Evolutionary conservation across 2,888 invertebrate species (phyloP), one percentile per base, ranked within the genome.

Genomic region (Cryptops parisi): DNA sequence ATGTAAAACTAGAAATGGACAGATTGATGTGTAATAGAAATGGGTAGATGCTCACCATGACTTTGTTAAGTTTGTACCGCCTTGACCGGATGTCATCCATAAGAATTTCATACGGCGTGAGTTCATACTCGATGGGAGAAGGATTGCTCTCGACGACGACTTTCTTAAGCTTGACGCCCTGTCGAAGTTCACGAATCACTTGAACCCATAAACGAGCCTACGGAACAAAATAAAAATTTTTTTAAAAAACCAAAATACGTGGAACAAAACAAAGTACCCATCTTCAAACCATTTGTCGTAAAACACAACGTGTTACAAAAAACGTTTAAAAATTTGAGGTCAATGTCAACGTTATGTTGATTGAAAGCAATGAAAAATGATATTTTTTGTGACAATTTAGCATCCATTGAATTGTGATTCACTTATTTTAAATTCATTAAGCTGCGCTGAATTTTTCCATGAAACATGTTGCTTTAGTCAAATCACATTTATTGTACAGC

Each of bases 201-300:
- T 91, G 90, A 68, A 89, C 82, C 91, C 91, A 91, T 70, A 94
- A 83, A 65, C 89, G 79, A 60, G 93, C 91, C 90, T 88, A 75
- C 15, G 50, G 50, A 26, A 27, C 17, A 52, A 21, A 33, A 19
- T n/a, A n/a, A n/a, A n/a, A n/a, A n/a, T n/a, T 51, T n/a, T 52
- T 50, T 50, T 17, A 48, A 45, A 45, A 45, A 45, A 45, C 23
- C 5, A 9, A 45, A 22, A 43, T 22, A n/a, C n/a, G n/a, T n/a
- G n/a, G n/a, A n/a, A n/a, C n/a, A n/a, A n/a, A n/a, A n/a, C n/a
- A n/a, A n/a, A n/a, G n/a, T n/a, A n/a, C n/a, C n/a, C n/a, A n/a
- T n/a, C n/a, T n/a, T n/a, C n/a, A 38, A 38, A n/a, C 38, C 38
- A 38, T 38, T 12, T n/a, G 12, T 38, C 38, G n/a, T 38, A n/a